phyloP scores from a whole-genome alignment of 2,888 invertebrate genomes.

The Syritta pipiens region DNA sequence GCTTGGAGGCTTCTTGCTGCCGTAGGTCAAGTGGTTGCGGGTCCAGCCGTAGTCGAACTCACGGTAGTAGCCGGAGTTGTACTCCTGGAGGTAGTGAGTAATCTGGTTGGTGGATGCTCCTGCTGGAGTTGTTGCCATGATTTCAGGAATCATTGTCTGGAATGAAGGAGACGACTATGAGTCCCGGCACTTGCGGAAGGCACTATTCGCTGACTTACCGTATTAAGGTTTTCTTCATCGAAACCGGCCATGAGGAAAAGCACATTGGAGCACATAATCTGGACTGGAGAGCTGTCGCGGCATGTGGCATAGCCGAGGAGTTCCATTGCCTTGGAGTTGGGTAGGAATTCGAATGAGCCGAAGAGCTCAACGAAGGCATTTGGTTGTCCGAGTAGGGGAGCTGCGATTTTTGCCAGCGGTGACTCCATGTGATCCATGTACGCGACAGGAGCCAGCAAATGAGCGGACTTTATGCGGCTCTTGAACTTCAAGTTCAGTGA shows the following conservation, averaged over 20 bases:
- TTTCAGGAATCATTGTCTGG: constrained; percentile 73
- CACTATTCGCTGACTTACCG: constrained; percentile 7
- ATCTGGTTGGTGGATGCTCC: constrained; percentile 74
- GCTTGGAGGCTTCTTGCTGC: constrained; percentile 69
- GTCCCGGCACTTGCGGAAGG: neutral
- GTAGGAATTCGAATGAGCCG: constrained; percentile 74
- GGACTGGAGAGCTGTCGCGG: constrained; percentile 67
- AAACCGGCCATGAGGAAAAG: constrained; percentile 73
- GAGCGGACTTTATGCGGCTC: constrained; percentile 72
- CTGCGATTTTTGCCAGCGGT: constrained; percentile 82
- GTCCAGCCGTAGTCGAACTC: constrained; percentile 72
- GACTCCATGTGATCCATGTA: constrained; percentile 74
- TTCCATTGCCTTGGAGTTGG: constrained; percentile 72
- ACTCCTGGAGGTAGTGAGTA: constrained; percentile 74
- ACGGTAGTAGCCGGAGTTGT: constrained; percentile 72
- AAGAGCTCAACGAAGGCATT: constrained; percentile 72
- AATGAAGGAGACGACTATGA: neutral
- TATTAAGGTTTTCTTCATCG: constrained; percentile 72
- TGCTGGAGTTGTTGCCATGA: constrained; percentile 74
- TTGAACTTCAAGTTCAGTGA: constrained; percentile 71
- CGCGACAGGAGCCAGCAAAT: constrained; percentile 74
- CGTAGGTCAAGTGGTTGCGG: constrained; percentile 72
- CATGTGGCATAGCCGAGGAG: constrained; percentile 71
- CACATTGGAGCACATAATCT: constrained; percentile 71
- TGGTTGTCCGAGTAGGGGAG: constrained; percentile 79